Conservation (phyloP, 2,888 invertebrate species). For the Rhaphigaster nebulosa region DNA sequence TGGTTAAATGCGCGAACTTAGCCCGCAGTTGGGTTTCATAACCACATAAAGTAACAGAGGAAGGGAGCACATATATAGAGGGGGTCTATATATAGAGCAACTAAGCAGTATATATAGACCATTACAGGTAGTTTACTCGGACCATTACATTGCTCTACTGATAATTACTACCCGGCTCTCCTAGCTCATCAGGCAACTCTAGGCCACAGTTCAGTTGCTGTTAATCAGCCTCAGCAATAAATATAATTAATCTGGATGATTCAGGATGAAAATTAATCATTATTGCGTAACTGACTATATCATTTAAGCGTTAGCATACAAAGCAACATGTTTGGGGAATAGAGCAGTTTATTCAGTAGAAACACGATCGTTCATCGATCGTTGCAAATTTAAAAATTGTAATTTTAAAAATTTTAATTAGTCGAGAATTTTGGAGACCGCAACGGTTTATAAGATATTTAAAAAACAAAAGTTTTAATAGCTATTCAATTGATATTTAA, state of each 20-base stretch:
- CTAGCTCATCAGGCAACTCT: not conserved
- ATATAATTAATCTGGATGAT: not conserved
- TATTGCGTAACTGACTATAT: not conserved
- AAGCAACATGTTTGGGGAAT: no score
- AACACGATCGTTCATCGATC: no score
- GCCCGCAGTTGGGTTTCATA: not conserved
- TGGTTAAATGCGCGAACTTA: not conserved
- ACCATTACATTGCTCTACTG: slow-evolving; percentile 17
- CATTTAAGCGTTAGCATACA: not conserved
- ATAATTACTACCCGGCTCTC: not conserved
- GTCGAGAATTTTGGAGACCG: no score
- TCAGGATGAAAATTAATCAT: not conserved
- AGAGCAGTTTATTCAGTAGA: no score
- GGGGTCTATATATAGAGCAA: not conserved
- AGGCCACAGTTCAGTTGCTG: not conserved
- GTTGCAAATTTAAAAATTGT: no score
- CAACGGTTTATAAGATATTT: no score
- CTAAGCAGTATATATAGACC: slow-evolving; percentile 22
- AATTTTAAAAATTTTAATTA: no score
- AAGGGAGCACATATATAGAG: not conserved
- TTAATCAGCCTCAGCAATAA: not conserved
- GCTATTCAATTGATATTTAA: no score
- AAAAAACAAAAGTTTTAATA: no score
- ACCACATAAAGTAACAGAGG: not conserved
- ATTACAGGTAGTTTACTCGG: slow-evolving; percentile 1